Conservation (phyloP, 2,113 vertebrate genomes). For the Acrocephalus arundinaceus region DNA sequence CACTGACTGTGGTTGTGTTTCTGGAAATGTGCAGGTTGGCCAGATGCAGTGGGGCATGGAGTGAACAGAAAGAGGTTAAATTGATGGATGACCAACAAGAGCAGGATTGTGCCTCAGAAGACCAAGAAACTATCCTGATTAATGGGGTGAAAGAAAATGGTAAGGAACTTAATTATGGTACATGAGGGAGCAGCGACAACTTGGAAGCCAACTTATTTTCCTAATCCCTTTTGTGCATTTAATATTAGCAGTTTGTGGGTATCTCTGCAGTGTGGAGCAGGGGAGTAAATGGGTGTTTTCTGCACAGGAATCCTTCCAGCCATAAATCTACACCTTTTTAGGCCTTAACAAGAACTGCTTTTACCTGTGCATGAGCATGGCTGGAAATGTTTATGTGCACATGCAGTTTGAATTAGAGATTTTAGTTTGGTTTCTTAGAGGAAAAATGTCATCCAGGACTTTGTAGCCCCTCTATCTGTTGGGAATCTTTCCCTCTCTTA, state of each 20-base stretch:
- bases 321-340: not conserved
- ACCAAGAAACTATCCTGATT: constrained; percentile 85
- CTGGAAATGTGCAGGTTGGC: constrained; percentile 83
- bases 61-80: constrained; percentile 84
- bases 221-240: not conserved
- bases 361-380: not conserved
- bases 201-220: constrained; percentile 14
- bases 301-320: not conserved
- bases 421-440: not conserved
- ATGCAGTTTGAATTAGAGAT: not conserved
- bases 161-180: constrained; percentile 75
- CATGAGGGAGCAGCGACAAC: constrained; percentile 8
- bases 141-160: constrained; percentile 88
- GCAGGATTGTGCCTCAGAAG: constrained; percentile 87
- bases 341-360: not conserved
- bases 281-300: not conserved
- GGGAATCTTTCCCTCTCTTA: not conserved
- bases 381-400: not conserved
- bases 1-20: constrained; percentile 73
- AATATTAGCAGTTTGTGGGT: not conserved
- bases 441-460: not conserved
- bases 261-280: not conserved
- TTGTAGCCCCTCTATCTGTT: not conserved
- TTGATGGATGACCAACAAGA: constrained; percentile 98
- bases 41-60: constrained; percentile 85